Base-by-base conservation (phyloP, 2,888 invertebrate genomes). In the Oscheius sp. region DNA sequence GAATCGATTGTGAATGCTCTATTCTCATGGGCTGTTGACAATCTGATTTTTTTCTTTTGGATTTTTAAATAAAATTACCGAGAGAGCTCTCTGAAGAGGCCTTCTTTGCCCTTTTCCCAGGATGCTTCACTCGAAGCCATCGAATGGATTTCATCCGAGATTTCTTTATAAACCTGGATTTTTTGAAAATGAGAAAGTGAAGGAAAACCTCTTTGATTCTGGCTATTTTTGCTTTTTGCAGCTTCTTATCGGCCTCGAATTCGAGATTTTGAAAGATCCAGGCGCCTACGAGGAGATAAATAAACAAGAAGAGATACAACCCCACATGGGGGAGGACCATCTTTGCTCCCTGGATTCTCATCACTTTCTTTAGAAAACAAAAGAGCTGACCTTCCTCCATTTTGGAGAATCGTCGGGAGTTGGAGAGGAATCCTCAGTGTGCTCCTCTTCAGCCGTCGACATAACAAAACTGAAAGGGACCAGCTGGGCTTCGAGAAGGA, bases 311-410 rank as follows among this genome's bases (percentile, higher is more conserved):
- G 31, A 80, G 70, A 48, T 80, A 83, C 33, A 85, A 75, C 6
- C 79, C 82, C 25, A 84, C 71, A 64, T 85, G 85, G 25, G 85
- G 85, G 27, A 83, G 72, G 1, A 82, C 84, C 71, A 85, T 85
- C 71, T 83, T 84, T 20, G 81, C 55, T 70, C 82, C 65, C 82
- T 84, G 15, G 25, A 29, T 27, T 34, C 5, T 5, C 17, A 6
- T 17, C 3, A 3, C 42, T 5, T 48, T 25, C 4, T 6, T 48
- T 4, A 3, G 1, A 15, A 2, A 1, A 15, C 45, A 50, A 33
- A 57, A 8, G 6, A 27, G 17, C 57, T 8, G 27, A 66, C 66
- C 46, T 66, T 57, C 34, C 39, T 66, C 66, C 66, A 66, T 66
- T 66, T 66, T 6, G 55, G 12, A 15, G 55, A 42, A 1, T 61